Conservation (phyloP, 2,797 vertebrate genomes). For the Adelosebastes latens region DNA sequence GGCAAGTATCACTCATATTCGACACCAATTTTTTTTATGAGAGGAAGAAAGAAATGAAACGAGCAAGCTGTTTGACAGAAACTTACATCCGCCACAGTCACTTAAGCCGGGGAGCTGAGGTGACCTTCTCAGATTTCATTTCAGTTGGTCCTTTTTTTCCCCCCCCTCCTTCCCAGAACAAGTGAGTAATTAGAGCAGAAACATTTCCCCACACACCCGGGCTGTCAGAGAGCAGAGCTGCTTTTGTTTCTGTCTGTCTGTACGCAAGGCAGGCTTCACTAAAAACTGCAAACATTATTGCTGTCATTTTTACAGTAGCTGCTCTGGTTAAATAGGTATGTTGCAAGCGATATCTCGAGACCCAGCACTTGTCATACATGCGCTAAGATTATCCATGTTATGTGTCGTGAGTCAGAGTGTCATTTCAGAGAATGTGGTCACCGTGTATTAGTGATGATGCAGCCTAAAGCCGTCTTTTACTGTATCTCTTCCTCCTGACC, state of each 20-base stretch:
- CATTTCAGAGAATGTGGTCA: constrained; percentile 36
- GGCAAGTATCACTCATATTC: constrained; percentile 48
- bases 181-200: constrained; percentile 81
- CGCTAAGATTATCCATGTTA: constrained; percentile 18
- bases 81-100: constrained; percentile 55
- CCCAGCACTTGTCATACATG: constrained; percentile 8
- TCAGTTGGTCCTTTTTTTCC: constrained; percentile 35
- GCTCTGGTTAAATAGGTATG: neutral
- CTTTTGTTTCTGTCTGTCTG: constrained; percentile 41
- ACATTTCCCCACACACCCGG: constrained; percentile 63
- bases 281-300: constrained; percentile 35
- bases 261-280: constrained; percentile 15
- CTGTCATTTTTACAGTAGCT: constrained; percentile 4
- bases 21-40: neutral
- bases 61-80: constrained; percentile 22
- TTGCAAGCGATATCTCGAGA: constrained; percentile 11
- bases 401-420: constrained; percentile 36
- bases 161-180: constrained; percentile 65
- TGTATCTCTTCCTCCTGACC: neutral
- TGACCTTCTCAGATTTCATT: constrained; percentile 80
- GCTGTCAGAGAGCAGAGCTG: constrained; percentile 46
- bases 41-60: constrained; percentile 14
- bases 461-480: neutral
- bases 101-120: constrained; percentile 64
- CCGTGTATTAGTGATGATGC: constrained; percentile 10